Base-by-base conservation (phyloP, 2,797 vertebrate species). In the Alcedo quadribrachys region DNA sequence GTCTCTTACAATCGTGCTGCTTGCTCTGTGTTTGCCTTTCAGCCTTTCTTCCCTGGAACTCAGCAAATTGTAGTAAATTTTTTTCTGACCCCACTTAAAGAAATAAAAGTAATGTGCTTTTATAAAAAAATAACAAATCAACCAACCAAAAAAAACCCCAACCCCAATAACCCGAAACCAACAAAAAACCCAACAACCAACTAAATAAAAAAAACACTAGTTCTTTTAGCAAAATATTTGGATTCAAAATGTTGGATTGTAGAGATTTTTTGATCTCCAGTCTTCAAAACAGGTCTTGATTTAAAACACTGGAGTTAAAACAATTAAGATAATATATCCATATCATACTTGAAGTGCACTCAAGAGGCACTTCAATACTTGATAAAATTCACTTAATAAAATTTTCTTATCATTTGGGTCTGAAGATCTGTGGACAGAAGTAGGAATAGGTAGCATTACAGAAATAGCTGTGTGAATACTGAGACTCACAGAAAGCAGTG, bases 21-120 rank as follows among this genome's bases (percentile, higher is more conserved):
- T 95, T 92, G 14, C 27, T 89, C 33, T 62, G 22, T 87, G 28
- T 85, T 81, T 93, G 33, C 21, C 21, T 81, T 77, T 87, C 71
- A 58, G 42, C 33, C 14, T 80, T 95, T 82, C 32, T 18, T 80
- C 28, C 30, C 53, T 32, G 22, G 15, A 84, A 54, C 45, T 46
- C 58, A 68, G 20, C 32, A 85, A 85, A 63, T 18, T 33, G 14
- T 50, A 60, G 24, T 22, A 66, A 43, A 27, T 42, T 75, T 92
- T 91, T 74, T 90, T 67, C 46, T 82, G 46, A 78, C 25, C 5
- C 0, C 63, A 54, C 15, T 86, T 63, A 74, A 9, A 90, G 71
- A 80, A 82, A 70, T 8, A 80, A 71, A 91, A 90, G 13, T 57
- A 85, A 57, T 55, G 5, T 66, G 19, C 9, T 12, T 37, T 30